Evolutionary conservation across 1,140 invertebrate genomes (phyloP).

Genomic region (Zaprionus davidi): DNA sequence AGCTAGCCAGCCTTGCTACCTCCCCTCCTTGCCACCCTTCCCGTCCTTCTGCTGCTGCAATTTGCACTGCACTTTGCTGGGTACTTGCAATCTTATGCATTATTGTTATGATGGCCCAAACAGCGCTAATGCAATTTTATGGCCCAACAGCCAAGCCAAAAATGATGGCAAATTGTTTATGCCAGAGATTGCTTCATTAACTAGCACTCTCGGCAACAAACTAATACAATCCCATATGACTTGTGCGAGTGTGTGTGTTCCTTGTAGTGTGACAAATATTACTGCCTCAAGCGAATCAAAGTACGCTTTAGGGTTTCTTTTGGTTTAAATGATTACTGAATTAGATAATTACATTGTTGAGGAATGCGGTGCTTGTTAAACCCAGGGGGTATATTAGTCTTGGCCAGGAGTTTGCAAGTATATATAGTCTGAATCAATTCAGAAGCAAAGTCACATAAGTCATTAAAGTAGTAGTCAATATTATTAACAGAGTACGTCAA

Average conservation of each 20-base stretch:
- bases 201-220: constrained; percentile 22
- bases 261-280: not conserved
- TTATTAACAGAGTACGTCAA: too few species aligned
- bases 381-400: too few species aligned
- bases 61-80: constrained; percentile 43
- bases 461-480: too few species aligned
- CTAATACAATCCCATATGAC: not conserved
- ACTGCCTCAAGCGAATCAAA: constrained; percentile 1
- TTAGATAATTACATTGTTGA: too few species aligned
- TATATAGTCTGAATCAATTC: too few species aligned
- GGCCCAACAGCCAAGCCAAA: constrained; percentile 24
- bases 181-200: constrained; percentile 38
- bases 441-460: too few species aligned
- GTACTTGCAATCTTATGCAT: constrained; percentile 51
- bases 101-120: constrained; percentile 57
- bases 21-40: not conserved
- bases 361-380: too few species aligned
- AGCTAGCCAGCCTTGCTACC: not conserved
- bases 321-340: too few species aligned
- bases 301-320: not conserved
- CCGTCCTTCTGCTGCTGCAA: constrained; percentile 16
- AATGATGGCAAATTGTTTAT: constrained; percentile 52
- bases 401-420: too few species aligned
- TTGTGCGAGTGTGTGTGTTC: not conserved
- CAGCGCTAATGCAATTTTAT: constrained; percentile 59